phyloP scores from a whole-genome alignment of 2,113 vertebrate genomes.

The Piprites chloris region DNA sequence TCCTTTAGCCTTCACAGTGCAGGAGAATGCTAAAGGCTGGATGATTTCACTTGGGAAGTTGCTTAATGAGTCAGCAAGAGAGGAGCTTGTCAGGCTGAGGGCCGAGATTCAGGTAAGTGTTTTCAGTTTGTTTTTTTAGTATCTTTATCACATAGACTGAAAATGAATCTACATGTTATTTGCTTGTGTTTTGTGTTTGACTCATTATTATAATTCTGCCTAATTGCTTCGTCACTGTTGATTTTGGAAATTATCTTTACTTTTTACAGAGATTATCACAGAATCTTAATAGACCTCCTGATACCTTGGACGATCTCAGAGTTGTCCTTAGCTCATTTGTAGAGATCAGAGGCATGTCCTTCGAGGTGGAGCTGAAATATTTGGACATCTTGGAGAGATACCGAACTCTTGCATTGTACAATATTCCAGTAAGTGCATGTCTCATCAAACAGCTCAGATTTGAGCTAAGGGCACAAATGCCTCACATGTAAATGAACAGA shows the following conservation, averaged over 20 bases:
- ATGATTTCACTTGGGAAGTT: slow-evolving; percentile 81
- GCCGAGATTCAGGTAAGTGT: slow-evolving; percentile 80
- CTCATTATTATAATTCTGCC: neutral
- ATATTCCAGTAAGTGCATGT: slow-evolving; percentile 73
- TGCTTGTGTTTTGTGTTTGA: neutral
- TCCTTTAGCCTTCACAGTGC: slow-evolving; percentile 75
- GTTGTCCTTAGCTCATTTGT: slow-evolving; percentile 84
- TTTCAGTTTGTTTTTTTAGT: neutral
- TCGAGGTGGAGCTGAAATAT: slow-evolving; percentile 83
- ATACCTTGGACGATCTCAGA: slow-evolving; percentile 84
- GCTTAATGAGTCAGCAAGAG: slow-evolving; percentile 82
- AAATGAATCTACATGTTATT: neutral
- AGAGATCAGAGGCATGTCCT: slow-evolving; percentile 78
- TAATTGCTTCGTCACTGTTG: neutral
- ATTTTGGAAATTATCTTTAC: neutral
- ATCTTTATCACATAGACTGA: neutral
- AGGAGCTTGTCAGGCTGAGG: slow-evolving; percentile 78
- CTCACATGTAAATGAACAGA: neutral
- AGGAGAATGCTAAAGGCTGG: slow-evolving; percentile 81
- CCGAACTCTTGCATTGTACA: slow-evolving; percentile 84
- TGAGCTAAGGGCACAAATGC: neutral
- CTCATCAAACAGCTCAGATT: neutral
- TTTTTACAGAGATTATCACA: slow-evolving; percentile 72
- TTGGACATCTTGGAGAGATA: slow-evolving; percentile 86
- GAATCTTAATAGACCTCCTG: slow-evolving; percentile 76